phyloP scores from a whole-genome alignment of 2,888 invertebrate species.

The Heliconius aoede region DNA sequence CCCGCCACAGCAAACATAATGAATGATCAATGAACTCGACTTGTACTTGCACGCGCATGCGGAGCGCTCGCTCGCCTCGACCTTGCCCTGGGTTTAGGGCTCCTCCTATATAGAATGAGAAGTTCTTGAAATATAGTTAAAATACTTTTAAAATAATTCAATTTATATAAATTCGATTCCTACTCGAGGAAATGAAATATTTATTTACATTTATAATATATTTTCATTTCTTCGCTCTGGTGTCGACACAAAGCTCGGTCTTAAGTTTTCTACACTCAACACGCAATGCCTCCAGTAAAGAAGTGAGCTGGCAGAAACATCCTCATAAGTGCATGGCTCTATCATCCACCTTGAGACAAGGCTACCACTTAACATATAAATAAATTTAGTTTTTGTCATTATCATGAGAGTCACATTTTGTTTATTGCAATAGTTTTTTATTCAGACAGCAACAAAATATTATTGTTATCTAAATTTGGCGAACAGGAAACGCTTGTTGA shows the following conservation, averaged over 20 bases:
- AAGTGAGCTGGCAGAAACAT: slow-evolving; percentile 50
- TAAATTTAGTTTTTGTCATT: slow-evolving; percentile 29
- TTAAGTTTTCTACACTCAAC: no score
- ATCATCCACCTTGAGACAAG: slow-evolving; percentile 51
- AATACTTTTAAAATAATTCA: neutral
- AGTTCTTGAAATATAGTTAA: neutral
- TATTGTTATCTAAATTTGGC: slow-evolving; percentile 1
- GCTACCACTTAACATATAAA: slow-evolving; percentile 36
- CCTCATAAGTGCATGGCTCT: slow-evolving; percentile 54
- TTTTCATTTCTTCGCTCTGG: no score
- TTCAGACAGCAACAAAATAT: neutral
- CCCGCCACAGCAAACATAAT: slow-evolving; percentile 29
- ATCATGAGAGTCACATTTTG: neutral
- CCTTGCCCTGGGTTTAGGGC: slow-evolving; percentile 52
- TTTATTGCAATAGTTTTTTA: slow-evolving; percentile 12
- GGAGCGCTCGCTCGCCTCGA: slow-evolving; percentile 57
- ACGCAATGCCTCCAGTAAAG: no score
- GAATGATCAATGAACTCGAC: slow-evolving; percentile 56
- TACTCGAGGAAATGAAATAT: no score
- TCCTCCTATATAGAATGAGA: neutral
- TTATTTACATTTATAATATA: no score
- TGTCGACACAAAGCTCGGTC: no score
- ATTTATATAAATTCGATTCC: neutral
- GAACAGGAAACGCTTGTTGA: neutral
- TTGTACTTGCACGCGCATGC: slow-evolving; percentile 53